phyloP scores from a whole-genome alignment of 2,888 invertebrate species.

The Geophilus truncorum region DNA sequence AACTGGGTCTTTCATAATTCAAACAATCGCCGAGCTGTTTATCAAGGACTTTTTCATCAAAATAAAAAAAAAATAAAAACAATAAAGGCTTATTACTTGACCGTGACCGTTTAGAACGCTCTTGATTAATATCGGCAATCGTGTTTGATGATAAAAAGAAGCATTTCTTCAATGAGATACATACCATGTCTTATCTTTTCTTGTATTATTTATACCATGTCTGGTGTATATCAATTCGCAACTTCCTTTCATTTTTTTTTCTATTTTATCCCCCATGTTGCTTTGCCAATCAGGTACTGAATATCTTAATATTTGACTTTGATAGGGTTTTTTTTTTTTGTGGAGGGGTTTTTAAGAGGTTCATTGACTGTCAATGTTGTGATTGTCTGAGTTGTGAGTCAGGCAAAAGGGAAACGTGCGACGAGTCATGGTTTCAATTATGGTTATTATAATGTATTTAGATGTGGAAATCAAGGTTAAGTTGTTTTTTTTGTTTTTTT shows the following conservation, averaged over 20 bases:
- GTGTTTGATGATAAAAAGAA: no score
- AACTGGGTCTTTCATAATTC: not conserved
- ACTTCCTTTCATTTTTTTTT: not conserved
- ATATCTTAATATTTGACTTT: not conserved
- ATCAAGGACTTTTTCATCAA: not conserved
- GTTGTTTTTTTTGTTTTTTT: not conserved
- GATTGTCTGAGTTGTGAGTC: no score
- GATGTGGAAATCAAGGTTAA: not conserved
- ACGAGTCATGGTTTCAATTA: not conserved
- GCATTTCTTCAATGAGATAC: not conserved
- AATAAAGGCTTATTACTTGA: not conserved
- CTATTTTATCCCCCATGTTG: not conserved
- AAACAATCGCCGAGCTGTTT: not conserved
- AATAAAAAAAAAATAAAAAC: not conserved
- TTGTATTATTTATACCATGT: not conserved
- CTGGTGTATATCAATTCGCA: not conserved
- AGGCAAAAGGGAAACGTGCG: not conserved
- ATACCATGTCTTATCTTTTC: not conserved
- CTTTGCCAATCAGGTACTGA: not conserved
- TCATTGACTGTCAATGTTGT: not conserved
- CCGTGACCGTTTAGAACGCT: no score
- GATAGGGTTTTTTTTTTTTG: not conserved
- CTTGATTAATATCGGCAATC: not conserved
- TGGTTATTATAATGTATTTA: not conserved
- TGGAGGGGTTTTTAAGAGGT: not conserved